Evolutionary conservation across 1,140 invertebrate genomes (phyloP), one percentile per base, ranked within the genome.

Genomic region (Hylaeus anthracinus): DNA sequence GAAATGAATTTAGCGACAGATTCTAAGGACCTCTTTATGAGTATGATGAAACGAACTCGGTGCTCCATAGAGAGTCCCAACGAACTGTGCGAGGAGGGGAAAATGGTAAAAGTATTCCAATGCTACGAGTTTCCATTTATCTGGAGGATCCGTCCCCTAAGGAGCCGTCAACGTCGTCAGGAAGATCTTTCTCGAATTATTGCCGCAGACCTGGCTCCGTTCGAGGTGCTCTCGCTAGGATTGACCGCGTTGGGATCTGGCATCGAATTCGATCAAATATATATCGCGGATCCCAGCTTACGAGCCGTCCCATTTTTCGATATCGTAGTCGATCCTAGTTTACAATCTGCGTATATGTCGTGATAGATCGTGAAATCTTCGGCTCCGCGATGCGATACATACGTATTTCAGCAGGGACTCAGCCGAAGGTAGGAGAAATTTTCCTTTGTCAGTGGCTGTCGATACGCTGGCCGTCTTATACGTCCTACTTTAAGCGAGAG

Each of bases 151-250:
- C 85, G 75, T 77, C 84, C 85, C 85, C 85, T 55, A 63, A 74
- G 86, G 85, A 82, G 79, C 75, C 82, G 85, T 87, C 85, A 87
- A 82, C 72, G 85, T 86, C 86, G 77, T 72, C 84, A 74, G 67
- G 70, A 87, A 76, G 82, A 86, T 87, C 79, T 86, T 75, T 75
- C 72, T 84, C 78, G 85, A 87, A 87, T 87, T 86, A 87, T 82
- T 65, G 72, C 77, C 76, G 45, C 53, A 41, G 70, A 37, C 45
- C 67, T 48, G 37, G 63, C 79, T 64, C 75, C 72, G 56, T 43
- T 26, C 39, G 43, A 45, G 77, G 48, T 61, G 51, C 26, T 48
- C 71, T 74, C 71, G 10, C 56, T 71, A 86, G 86, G 82, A 86
- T 87, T 87, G 86, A 87, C 85, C 86, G 82, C 72, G 48, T 76